Evolutionary conservation across 2,888 invertebrate genomes (phyloP).

Genomic region (Linyphia triangularis): DNA sequence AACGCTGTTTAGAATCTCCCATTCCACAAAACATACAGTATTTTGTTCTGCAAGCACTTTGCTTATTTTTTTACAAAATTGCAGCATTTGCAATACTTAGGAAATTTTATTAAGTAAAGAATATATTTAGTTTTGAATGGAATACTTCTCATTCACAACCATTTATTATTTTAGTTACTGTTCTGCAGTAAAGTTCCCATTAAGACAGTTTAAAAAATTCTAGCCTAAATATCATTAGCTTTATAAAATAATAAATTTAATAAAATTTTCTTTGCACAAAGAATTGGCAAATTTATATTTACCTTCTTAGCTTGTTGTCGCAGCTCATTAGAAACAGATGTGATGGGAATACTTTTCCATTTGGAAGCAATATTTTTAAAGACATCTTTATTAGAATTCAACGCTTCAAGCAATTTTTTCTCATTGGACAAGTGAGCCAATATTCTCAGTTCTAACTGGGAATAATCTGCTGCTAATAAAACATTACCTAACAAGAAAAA

Average conservation of each 20-base stretch:
- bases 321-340: conserved; percentile 86
- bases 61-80: no score
- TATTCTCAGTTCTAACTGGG: conserved; percentile 95
- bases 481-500: conserved; percentile 80
- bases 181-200: no score
- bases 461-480: conserved; percentile 95
- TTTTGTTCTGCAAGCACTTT: no score
- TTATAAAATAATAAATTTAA: not conserved
- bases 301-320: conserved; percentile 90
- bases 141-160: no score
- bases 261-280: not conserved
- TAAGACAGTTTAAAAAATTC: no score
- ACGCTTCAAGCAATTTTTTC: conserved; percentile 83
- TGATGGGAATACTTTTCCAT: conserved; percentile 87
- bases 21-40: no score
- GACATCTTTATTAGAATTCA: conserved; percentile 85
- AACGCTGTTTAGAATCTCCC: no score
- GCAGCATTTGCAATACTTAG: no score
- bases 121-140: no score
- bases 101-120: no score
- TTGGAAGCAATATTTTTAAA: conserved; percentile 91
- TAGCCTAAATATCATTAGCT: no score
- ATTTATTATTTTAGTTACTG: no score
- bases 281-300: not conserved
- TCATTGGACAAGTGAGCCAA: conserved; percentile 94